Conservation (phyloP, 2,113 vertebrate species). For the Catharus fuscescens region DNA sequence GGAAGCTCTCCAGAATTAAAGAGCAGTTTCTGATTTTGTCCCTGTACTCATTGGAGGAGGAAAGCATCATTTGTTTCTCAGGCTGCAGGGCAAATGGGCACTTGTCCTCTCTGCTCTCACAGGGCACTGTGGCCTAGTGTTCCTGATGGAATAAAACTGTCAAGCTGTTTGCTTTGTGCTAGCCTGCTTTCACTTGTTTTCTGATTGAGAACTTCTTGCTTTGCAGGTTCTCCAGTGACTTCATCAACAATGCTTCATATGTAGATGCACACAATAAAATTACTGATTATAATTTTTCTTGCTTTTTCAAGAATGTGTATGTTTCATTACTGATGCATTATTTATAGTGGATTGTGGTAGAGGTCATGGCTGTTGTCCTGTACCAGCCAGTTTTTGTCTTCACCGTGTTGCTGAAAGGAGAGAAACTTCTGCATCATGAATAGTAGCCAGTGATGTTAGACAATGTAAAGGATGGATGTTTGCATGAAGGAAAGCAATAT, state of each 20-base stretch:
- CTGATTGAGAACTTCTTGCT: not conserved
- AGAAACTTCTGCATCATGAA: not conserved
- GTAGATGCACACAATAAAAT: slow-evolving; percentile 70
- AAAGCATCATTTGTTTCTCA: rapidly evolving
- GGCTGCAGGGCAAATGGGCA: rapidly evolving
- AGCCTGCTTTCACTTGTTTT: not conserved
- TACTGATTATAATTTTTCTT: not conserved
- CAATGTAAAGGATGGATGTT: not conserved
- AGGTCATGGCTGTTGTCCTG: rapidly evolving
- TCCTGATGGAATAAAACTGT: not conserved
- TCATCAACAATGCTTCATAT: not conserved
- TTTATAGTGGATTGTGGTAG: not conserved
- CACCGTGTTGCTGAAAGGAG: not conserved
- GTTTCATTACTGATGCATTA: not conserved
- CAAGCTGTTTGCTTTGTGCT: not conserved
- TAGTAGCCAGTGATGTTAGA: not conserved
- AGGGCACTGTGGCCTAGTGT: rapidly evolving
- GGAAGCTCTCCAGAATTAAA: not conserved
- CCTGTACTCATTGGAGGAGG: rapidly evolving
- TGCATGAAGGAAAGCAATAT: not conserved
- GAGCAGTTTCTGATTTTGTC: rapidly evolving
- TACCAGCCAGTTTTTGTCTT: not conserved
- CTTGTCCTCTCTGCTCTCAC: rapidly evolving
- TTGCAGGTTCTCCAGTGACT: slow-evolving; percentile 50
- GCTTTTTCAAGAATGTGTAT: not conserved